These are phyloP conservation scores for Acanthurus leucopareius DNA, from an alignment of 2,797 vertebrate species.

Conservation along the genomic window DNA sequence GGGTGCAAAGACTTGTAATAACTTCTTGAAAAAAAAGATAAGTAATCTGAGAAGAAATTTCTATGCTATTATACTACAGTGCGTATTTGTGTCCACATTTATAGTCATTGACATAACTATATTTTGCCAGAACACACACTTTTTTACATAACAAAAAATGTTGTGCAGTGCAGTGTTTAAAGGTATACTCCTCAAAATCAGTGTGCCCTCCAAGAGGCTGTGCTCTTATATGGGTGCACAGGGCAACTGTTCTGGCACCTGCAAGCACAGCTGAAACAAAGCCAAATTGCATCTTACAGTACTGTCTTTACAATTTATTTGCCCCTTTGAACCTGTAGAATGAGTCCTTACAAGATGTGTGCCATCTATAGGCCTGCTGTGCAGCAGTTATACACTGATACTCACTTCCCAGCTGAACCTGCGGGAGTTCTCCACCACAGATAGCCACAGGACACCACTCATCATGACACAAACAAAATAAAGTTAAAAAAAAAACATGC, in stretches of 20 bases:
- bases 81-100: conserved; percentile 74
- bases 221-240: conserved; percentile 54
- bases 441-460: conserved; percentile 42
- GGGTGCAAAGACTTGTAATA: conserved; percentile 71
- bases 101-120: conserved; percentile 76
- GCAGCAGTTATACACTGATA: conserved; percentile 51
- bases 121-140: conserved; percentile 80
- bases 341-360: conserved; percentile 55
- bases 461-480: conserved; percentile 14
- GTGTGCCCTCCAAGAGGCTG: conserved; percentile 65
- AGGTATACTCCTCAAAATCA: conserved; percentile 65
- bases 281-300: conserved; percentile 81
- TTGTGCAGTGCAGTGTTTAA: conserved; percentile 66
- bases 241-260: conserved; percentile 60
- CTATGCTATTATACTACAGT: conserved; percentile 77
- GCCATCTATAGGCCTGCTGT: conserved; percentile 63
- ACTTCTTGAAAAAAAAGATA: conserved; percentile 57
- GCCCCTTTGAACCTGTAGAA: conserved; percentile 60
- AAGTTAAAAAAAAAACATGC: conserved; percentile 36
- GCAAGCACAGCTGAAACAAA: conserved; percentile 71
- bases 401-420: conserved; percentile 54
- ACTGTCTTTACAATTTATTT: conserved; percentile 71
- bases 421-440: conserved; percentile 34
- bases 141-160: conserved; percentile 71
- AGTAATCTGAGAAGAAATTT: conserved; percentile 72